Conservation (phyloP, 1,140 invertebrate species). For the Drosophila ficusphila region DNA sequence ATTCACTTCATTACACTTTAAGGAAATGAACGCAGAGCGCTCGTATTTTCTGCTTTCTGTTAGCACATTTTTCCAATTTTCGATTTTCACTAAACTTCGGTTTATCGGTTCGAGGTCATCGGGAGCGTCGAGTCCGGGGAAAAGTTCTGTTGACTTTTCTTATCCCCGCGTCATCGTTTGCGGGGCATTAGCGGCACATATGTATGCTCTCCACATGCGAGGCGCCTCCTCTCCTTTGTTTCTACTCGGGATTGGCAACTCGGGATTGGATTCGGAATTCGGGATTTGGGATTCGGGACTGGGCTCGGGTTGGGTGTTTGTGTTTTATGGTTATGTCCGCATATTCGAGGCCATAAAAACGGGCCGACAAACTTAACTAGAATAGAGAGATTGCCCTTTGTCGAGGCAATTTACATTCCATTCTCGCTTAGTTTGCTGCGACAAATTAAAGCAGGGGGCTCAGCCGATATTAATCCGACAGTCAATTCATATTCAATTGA, state of each 20-base stretch:
- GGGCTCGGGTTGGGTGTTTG: constrained; percentile 23
- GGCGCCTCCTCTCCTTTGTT: neutral
- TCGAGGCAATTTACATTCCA: constrained; percentile 61
- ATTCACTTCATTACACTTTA: no score
- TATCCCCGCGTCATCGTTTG: constrained; percentile 5
- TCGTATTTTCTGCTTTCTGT: neutral
- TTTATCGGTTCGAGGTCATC: constrained; percentile 15
- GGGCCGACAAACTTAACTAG: constrained; percentile 9
- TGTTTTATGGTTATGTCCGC: constrained; percentile 60
- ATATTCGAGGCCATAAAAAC: constrained; percentile 49
- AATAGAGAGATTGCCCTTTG: constrained; percentile 12
- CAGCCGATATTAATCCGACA: constrained; percentile 53
- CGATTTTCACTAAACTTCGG: neutral
- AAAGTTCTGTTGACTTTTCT: constrained; percentile 7
- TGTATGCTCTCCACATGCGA: constrained; percentile 12
- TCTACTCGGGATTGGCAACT: no score
- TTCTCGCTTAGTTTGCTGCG: constrained; percentile 46
- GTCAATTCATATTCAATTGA: constrained; percentile 74
- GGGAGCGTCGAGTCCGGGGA: neutral
- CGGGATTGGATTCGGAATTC: neutral
- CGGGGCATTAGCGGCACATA: constrained; percentile 36
- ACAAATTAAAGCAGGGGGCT: constrained; percentile 26
- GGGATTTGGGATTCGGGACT: neutral
- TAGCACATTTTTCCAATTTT: neutral
- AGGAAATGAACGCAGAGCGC: no score